phyloP scores from a whole-genome alignment of 1,140 invertebrate genomes.

The Brachionus asplanchnoidis region DNA sequence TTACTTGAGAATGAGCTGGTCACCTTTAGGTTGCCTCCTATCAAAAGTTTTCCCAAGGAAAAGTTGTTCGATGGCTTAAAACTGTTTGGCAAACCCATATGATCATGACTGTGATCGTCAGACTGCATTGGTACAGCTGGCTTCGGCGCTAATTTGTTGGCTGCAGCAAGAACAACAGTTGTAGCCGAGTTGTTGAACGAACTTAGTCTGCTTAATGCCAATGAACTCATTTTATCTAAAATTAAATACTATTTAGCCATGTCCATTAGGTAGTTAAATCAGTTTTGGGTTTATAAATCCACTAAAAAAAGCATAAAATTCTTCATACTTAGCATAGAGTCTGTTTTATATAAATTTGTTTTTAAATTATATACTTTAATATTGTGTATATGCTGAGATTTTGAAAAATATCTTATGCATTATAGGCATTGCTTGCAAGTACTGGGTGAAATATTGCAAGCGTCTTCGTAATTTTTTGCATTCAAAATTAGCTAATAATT shows the following conservation, averaged over 20 bases:
- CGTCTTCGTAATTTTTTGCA: background rate
- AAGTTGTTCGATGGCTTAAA: background rate
- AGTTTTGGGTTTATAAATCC: background rate
- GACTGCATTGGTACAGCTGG: background rate
- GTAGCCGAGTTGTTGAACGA: slow-evolving; percentile 34
- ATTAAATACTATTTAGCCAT: background rate
- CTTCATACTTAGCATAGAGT: background rate
- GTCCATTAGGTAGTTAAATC: background rate
- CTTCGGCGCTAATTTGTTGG: slow-evolving; percentile 25
- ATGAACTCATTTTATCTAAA: slow-evolving; percentile 22
- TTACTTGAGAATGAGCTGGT: slow-evolving; percentile 29
- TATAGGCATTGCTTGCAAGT: background rate
- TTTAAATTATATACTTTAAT: background rate
- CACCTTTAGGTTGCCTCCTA: slow-evolving; percentile 4
- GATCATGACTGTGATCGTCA: slow-evolving; percentile 36
- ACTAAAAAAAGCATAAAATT: background rate
- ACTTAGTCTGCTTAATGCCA: slow-evolving; percentile 27
- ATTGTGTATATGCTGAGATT: background rate
- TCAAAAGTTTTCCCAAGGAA: slow-evolving; percentile 2
- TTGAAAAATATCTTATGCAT: background rate
- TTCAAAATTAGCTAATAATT: background rate
- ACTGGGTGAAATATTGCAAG: slow-evolving; percentile 17
- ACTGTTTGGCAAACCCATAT: slow-evolving; percentile 21
- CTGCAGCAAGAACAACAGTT: slow-evolving; percentile 21
- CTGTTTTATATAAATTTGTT: slow-evolving; percentile 2